A percentile compares a stretch with the other conserved stretches of the same genome.
Evolutionary conservation across 2,797 vertebrate species (phyloP).

Genomic region (Enteromius viviparus): DNA sequence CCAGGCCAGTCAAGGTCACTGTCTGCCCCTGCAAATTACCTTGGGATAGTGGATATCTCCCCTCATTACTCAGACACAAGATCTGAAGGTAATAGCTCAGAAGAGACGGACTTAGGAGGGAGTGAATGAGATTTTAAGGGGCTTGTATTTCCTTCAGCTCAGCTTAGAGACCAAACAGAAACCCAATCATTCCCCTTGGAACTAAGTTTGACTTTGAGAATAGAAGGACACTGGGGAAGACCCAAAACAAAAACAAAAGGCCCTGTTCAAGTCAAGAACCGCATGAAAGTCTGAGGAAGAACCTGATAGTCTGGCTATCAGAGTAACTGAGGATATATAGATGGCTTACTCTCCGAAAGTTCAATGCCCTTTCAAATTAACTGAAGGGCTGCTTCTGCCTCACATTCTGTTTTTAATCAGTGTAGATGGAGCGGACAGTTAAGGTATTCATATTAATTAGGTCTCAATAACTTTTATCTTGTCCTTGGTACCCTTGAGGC

Average conservation of each 20-base stretch:
- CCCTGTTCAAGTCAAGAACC: conserved; percentile 9
- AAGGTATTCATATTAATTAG: neutral
- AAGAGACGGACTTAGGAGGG: conserved; percentile 4
- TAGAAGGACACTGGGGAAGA: conserved; percentile 46
- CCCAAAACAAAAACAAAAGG: conserved; percentile 26
- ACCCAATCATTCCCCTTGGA: conserved; percentile 50
- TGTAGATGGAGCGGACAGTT: neutral
- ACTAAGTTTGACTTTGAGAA: conserved; percentile 49
- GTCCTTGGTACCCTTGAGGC: neutral
- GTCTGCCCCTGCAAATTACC: conserved; percentile 24
- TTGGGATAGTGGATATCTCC: conserved; percentile 31
- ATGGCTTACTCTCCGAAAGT: conserved; percentile 10
- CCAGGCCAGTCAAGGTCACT: conserved; percentile 36
- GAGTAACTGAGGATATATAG: conserved; percentile 6
- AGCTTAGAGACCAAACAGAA: conserved; percentile 46
- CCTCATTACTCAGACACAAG: conserved; percentile 38
- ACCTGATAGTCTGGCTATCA: conserved; percentile 37
- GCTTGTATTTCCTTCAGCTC: conserved; percentile 55
- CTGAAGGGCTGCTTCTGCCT: neutral
- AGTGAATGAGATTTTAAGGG: conserved; percentile 36
- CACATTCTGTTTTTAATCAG: conserved; percentile 4
- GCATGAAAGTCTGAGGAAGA: conserved; percentile 20
- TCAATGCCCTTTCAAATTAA: neutral
- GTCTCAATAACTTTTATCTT: conserved; percentile 5
- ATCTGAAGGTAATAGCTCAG: conserved; percentile 37